Evolutionary conservation across 1,140 invertebrate genomes (phyloP).

Genomic region (Diorhabda carinulata): DNA sequence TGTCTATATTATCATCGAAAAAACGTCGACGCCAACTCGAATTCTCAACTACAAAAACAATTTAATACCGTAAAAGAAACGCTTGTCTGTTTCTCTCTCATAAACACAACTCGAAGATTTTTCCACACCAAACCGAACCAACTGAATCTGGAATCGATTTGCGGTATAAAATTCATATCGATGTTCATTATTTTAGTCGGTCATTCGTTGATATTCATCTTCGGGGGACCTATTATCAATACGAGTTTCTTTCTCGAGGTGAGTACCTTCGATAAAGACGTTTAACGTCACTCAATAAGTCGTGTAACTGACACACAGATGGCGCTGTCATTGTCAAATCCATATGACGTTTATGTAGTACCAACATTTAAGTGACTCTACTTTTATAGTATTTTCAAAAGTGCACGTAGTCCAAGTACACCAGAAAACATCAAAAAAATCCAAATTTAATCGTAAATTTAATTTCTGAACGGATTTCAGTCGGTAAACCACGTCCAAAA

Average conservation of each 20-base stretch:
- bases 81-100: slow-evolving; percentile 57
- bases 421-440: too few relatives aligned
- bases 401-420: too few relatives aligned
- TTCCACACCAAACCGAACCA: slow-evolving; percentile 57
- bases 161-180: slow-evolving; percentile 61
- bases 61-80: slow-evolving; percentile 43
- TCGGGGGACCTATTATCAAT: slow-evolving; percentile 62
- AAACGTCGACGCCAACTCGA: slow-evolving; percentile 20
- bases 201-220: slow-evolving; percentile 60
- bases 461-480: too few relatives aligned
- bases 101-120: slow-evolving; percentile 58
- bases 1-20: slow-evolving; percentile 23
- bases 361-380: too few relatives aligned
- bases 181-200: slow-evolving; percentile 63
- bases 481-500: too few relatives aligned
- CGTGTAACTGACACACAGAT: too few relatives aligned
- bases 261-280: neutral
- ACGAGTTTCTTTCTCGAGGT: slow-evolving; percentile 54
- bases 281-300: too few relatives aligned
- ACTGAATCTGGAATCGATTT: slow-evolving; percentile 59
- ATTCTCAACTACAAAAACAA: slow-evolving; percentile 19
- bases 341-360: too few relatives aligned
- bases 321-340: too few relatives aligned
- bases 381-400: too few relatives aligned
- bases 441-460: too few relatives aligned